Evolutionary conservation across 2,113 vertebrate species (phyloP).

Genomic region (Scomber colias): DNA sequence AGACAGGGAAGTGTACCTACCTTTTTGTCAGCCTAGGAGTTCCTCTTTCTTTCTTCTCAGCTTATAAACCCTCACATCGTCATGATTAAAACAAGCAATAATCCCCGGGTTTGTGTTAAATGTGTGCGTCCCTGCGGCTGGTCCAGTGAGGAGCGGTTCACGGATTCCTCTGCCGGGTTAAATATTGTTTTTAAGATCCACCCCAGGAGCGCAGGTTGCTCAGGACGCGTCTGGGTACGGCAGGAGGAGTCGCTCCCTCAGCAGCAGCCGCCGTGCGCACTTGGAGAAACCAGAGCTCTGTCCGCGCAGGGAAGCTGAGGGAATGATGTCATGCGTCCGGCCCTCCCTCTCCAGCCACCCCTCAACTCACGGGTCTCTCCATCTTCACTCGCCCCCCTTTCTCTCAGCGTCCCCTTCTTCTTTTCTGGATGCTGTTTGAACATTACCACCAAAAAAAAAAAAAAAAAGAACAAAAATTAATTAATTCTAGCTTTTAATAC

Average conservation of each 20-base stretch:
- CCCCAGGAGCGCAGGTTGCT: slow-evolving; percentile 76
- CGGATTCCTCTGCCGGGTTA: slow-evolving; percentile 51
- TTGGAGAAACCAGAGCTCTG: slow-evolving; percentile 78
- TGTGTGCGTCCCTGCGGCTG: slow-evolving; percentile 72
- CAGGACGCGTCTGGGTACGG: slow-evolving; percentile 75
- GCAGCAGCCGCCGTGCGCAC: slow-evolving; percentile 78
- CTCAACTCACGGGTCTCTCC: slow-evolving; percentile 60
- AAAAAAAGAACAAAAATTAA: neutral
- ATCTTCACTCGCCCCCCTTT: slow-evolving; percentile 19
- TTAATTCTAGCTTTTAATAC: neutral
- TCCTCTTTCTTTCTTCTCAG: slow-evolving; percentile 67
- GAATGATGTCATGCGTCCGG: slow-evolving; percentile 85
- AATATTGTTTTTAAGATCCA: slow-evolving; percentile 71
- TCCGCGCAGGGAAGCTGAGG: slow-evolving; percentile 75
- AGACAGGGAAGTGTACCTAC: slow-evolving; percentile 61
- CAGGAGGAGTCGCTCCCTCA: slow-evolving; percentile 81
- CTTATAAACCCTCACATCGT: slow-evolving; percentile 81
- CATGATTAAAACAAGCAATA: slow-evolving; percentile 76
- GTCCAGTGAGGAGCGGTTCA: slow-evolving; percentile 70
- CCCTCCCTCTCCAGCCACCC: slow-evolving; percentile 77
- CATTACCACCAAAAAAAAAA: neutral
- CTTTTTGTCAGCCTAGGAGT: slow-evolving; percentile 70
- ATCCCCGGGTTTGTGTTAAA: slow-evolving; percentile 69
- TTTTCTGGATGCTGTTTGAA: neutral
- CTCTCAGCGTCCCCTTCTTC: slow-evolving; percentile 4